Percentiles rank a stretch among this genome's conserved stretches.
Conservation (phyloP, 2,888 invertebrate species). For the Caenorhabditis virilis region DNA sequence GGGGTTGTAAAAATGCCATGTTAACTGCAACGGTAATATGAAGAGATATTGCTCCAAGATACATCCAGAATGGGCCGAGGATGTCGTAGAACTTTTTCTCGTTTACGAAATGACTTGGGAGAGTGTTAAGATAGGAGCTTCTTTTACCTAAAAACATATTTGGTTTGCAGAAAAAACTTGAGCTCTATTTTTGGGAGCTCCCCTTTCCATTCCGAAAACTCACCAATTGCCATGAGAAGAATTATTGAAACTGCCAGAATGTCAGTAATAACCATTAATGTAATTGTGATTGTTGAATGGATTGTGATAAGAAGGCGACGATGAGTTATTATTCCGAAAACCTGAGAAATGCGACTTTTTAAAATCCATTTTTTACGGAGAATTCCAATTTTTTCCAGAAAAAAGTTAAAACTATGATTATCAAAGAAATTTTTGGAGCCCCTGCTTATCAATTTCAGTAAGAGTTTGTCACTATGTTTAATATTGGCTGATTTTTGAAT, state of each 20-base stretch:
- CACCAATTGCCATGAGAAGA: constrained; percentile 61
- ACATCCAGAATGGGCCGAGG: constrained; percentile 67
- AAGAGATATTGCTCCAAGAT: constrained; percentile 62
- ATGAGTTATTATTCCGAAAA: constrained; percentile 31
- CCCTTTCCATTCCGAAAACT: neutral
- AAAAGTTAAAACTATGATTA: neutral
- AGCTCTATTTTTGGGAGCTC: neutral
- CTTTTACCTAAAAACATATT: constrained; percentile 36
- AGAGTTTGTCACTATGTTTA: too few relatives aligned
- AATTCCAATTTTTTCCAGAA: neutral
- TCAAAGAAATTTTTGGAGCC: neutral
- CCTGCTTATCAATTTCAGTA: too few relatives aligned
- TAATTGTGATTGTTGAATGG: constrained; percentile 55
- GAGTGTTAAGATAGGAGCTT: constrained; percentile 29
- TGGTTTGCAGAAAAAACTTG: too few relatives aligned
- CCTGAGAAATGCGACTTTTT: too few relatives aligned
- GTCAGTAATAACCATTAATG: constrained; percentile 62
- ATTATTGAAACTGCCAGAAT: constrained; percentile 59
- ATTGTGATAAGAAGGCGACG: constrained; percentile 44
- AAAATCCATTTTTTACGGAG: too few relatives aligned
- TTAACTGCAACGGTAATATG: constrained; percentile 65
- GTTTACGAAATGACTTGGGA: constrained; percentile 55
- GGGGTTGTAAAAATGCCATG: constrained; percentile 56
- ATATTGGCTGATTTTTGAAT: too few relatives aligned
- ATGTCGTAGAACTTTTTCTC: constrained; percentile 47